Conservation (phyloP, 2,888 invertebrate species). For the Pterobdella sp. region DNA sequence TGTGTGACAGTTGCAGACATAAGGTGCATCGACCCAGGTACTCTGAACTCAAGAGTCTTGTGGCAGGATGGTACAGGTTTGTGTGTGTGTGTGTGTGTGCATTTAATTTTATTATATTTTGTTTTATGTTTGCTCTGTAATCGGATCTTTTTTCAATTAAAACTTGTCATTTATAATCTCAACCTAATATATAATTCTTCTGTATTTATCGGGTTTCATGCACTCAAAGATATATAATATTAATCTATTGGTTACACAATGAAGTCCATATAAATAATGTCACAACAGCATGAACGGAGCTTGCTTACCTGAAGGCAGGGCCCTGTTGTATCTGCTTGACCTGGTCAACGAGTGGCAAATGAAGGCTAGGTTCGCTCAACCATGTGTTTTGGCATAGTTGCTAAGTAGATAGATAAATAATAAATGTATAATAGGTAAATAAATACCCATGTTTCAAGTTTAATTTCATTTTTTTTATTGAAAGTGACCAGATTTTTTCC, state of each 20-base stretch:
- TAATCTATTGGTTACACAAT: not conserved
- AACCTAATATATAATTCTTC: too few species aligned
- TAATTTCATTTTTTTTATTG: not conserved
- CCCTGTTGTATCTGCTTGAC: slow-evolving; percentile 23
- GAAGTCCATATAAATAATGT: not conserved
- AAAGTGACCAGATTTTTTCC: too few species aligned
- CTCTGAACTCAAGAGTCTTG: slow-evolving; percentile 14
- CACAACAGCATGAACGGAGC: slow-evolving; percentile 16
- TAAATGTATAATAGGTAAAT: too few species aligned
- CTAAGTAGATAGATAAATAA: too few species aligned
- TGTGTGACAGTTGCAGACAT: slow-evolving; percentile 11
- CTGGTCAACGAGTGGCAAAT: slow-evolving; percentile 27
- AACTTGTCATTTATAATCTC: too few species aligned
- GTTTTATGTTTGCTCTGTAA: not conserved
- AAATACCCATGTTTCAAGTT: not conserved
- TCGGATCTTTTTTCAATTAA: too few species aligned
- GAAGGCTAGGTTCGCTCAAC: slow-evolving; percentile 26
- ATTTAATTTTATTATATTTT: not conserved
- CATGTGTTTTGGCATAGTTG: too few species aligned
- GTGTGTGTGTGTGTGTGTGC: not conserved
- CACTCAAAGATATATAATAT: too few species aligned
- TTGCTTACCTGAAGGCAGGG: slow-evolving; percentile 25
- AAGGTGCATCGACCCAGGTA: not conserved
- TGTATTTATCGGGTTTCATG: too few species aligned
- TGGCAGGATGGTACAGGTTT: slow-evolving; percentile 22